These are phyloP conservation scores for Pyralis farinalis DNA, from an alignment of 2,888 invertebrate species.

Conservation along the genomic window DNA sequence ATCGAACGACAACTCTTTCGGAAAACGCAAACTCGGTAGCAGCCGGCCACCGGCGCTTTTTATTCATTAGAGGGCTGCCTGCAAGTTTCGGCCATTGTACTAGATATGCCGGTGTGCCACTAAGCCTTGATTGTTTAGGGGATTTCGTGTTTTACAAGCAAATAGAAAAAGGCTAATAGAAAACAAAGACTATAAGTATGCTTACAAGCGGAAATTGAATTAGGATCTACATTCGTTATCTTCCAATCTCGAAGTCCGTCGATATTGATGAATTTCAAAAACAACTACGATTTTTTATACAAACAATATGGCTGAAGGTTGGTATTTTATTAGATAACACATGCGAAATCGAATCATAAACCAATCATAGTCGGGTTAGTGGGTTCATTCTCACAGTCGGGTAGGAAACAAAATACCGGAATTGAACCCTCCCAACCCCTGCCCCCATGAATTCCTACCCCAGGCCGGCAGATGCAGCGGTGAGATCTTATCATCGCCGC, in stretches of 20 bases:
- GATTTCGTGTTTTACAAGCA: constrained; percentile 60
- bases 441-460: constrained; percentile 43
- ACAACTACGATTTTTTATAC: not conserved
- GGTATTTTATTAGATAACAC: not conserved
- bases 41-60: constrained; percentile 60
- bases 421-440: constrained; percentile 66
- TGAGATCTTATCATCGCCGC: constrained; percentile 64
- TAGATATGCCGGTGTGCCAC: constrained; percentile 65
- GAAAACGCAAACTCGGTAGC: constrained; percentile 42
- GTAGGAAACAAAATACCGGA: constrained; percentile 63
- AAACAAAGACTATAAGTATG: constrained; percentile 46
- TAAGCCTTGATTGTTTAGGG: constrained; percentile 68
- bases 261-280: not conserved
- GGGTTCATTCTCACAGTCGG: constrained; percentile 54
- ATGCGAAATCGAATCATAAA: constrained; percentile 61
- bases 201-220: constrained; percentile 48
- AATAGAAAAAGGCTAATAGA: constrained; percentile 54
- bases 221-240: constrained; percentile 35
- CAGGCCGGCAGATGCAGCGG: constrained; percentile 64
- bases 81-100: constrained; percentile 72
- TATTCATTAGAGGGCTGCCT: constrained; percentile 73
- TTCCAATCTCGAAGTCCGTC: constrained; percentile 22
- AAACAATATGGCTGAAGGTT: not conserved
- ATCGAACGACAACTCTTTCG: constrained; percentile 26
- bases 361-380: constrained; percentile 46